These are phyloP conservation scores for Nannobrachium achirus DNA, from an alignment of 2,113 vertebrate species.

Conservation along the genomic window DNA sequence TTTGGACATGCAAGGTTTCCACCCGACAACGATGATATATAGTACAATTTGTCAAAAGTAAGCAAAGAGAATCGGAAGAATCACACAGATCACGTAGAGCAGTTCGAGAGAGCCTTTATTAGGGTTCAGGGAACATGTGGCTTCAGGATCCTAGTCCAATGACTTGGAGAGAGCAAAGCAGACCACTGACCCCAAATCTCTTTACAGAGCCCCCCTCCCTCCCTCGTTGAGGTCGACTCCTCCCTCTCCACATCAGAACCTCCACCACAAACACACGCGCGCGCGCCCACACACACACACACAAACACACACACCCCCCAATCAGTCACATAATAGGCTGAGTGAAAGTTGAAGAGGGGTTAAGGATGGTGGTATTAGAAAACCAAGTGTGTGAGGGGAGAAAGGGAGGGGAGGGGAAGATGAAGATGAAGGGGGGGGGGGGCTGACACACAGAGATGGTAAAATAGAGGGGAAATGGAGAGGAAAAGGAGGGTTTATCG, in stretches of 20 bases:
- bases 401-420: constrained; percentile 25
- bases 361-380: constrained; percentile 33
- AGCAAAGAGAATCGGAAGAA: too few species aligned
- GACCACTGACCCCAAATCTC: neutral
- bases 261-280: neutral
- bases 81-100: neutral
- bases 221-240: neutral
- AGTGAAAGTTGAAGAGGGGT: constrained; percentile 26
- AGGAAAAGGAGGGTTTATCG: constrained; percentile 17
- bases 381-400: constrained; percentile 37
- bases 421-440: constrained; percentile 5
- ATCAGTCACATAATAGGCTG: constrained; percentile 27
- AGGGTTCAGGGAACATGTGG: constrained; percentile 20
- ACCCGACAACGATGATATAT: too few species aligned
- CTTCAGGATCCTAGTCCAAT: constrained; percentile 30
- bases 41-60: too few species aligned
- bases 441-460: constrained; percentile 30
- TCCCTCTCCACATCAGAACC: neutral
- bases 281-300: constrained; percentile 28
- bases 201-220: neutral
- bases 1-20: too few species aligned
- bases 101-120: constrained; percentile 62
- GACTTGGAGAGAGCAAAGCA: neutral
- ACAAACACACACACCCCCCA: constrained; percentile 19
- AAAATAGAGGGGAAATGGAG: constrained; percentile 44